Percentiles rank a stretch among this genome's conserved stretches.
Evolutionary conservation across 1,140 invertebrate genomes (phyloP).

Genomic region (Pogonognathellus flavescens): DNA sequence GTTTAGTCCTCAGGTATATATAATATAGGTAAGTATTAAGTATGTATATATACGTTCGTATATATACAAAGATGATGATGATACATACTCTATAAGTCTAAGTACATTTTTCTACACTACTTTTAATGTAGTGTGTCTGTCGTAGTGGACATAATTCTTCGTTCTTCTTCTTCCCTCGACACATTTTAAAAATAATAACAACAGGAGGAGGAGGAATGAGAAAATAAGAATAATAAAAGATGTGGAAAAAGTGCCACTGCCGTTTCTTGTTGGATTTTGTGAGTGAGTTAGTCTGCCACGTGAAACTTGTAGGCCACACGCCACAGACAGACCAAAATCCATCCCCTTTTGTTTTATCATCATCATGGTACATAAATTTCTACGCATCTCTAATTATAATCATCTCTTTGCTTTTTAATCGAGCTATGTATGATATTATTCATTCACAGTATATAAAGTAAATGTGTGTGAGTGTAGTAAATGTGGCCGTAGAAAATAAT

Average conservation of each 20-base stretch:
- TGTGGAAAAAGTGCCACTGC: slow-evolving; percentile 8
- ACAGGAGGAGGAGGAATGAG: too few relatives aligned
- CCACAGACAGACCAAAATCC: background rate
- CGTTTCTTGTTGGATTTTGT: slow-evolving; percentile 7
- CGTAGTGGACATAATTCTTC: too few relatives aligned
- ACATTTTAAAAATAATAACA: background rate
- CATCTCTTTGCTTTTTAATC: background rate
- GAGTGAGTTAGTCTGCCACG: background rate
- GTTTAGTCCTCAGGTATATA: background rate
- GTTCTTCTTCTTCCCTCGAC: background rate
- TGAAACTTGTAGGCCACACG: slow-evolving; percentile 35
- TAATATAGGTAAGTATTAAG: background rate
- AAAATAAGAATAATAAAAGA: background rate
- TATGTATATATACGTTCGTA: background rate
- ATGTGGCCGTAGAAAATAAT: background rate
- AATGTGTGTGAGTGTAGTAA: too few relatives aligned
- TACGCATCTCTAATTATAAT: slow-evolving; percentile 36
- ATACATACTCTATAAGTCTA: too few relatives aligned
- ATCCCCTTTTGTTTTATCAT: background rate
- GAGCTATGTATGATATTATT: too few relatives aligned
- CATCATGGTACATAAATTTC: slow-evolving; percentile 11
- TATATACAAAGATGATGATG: background rate
- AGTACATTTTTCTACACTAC: too few relatives aligned
- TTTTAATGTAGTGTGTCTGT: too few relatives aligned
- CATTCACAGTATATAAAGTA: too few relatives aligned